These are phyloP conservation scores for Atrina japonica DNA, from an alignment of 2,888 invertebrate species.

Conservation along the genomic window DNA sequence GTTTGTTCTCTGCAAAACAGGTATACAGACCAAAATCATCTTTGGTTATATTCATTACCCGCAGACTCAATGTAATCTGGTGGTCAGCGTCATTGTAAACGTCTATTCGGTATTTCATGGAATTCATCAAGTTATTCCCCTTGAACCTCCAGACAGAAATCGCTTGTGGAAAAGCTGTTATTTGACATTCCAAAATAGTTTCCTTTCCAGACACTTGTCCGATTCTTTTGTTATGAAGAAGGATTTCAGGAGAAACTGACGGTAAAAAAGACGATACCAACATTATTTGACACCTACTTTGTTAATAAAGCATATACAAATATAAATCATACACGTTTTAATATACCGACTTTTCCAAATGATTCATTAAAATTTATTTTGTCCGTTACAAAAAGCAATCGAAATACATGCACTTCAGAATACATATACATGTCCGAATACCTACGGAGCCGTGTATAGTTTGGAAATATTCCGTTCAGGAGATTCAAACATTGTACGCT, in stretches of 20 bases:
- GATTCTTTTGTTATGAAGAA: slow-evolving; percentile 65
- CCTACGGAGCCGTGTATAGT: too few species aligned
- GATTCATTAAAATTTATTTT: too few species aligned
- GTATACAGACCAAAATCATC: slow-evolving; percentile 48
- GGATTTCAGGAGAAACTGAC: slow-evolving; percentile 69
- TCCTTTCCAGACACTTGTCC: slow-evolving; percentile 67
- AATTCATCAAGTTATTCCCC: slow-evolving; percentile 40
- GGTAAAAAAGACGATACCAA: too few species aligned
- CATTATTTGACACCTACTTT: too few species aligned
- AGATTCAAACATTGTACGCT: too few species aligned
- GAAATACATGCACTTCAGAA: too few species aligned
- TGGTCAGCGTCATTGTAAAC: slow-evolving; percentile 48
- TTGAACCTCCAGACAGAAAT: slow-evolving; percentile 58
- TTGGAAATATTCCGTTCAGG: too few species aligned
- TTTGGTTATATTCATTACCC: slow-evolving; percentile 36
- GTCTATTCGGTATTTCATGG: slow-evolving; percentile 52
- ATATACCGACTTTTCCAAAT: too few species aligned
- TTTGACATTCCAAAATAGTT: slow-evolving; percentile 73
- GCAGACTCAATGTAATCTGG: slow-evolving; percentile 43
- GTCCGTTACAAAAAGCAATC: too few species aligned
- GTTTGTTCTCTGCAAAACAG: slow-evolving; percentile 39
- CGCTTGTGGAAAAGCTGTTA: slow-evolving; percentile 69
- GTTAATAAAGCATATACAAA: too few species aligned
- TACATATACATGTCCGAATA: too few species aligned
- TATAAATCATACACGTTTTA: too few species aligned